Percentiles rank a stretch among this genome's conserved stretches.
These are phyloP conservation scores for Athalia circularis DNA, from an alignment of 2,888 invertebrate genomes.

Conservation along the genomic window DNA sequence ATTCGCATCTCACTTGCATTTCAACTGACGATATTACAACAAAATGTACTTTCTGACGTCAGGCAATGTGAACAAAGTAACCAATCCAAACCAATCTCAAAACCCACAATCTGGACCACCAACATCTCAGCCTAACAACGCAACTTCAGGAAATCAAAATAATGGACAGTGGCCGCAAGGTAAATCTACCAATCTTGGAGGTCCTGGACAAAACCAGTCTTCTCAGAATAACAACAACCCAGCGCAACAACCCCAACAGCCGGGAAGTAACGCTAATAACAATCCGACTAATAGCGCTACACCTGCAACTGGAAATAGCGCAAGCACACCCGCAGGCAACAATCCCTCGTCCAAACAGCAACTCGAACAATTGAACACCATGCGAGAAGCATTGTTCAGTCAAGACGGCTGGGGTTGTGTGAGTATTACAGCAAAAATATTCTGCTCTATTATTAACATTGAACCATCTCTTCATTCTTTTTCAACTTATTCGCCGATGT, in stretches of 20 bases:
- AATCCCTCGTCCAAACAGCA: conserved; percentile 84
- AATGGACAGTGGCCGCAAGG: conserved; percentile 69
- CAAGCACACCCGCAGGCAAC: conserved; percentile 75
- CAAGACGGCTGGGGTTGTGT: conserved; percentile 96
- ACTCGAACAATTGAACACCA: conserved; percentile 91
- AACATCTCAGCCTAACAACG: conserved; percentile 73
- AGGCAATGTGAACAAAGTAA: conserved; percentile 72
- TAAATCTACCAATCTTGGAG: conserved; percentile 67
- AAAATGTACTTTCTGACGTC: conserved; percentile 27
- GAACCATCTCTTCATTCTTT: neutral
- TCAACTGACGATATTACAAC: neutral
- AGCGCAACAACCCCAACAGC: conserved; percentile 62
- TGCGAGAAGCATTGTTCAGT: conserved; percentile 93
- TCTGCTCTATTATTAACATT: conserved; percentile 40
- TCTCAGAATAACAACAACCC: conserved; percentile 68
- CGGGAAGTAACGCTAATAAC: conserved; percentile 65
- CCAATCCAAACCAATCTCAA: conserved; percentile 74
- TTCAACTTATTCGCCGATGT: too few relatives aligned
- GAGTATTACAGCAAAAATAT: conserved; percentile 73
- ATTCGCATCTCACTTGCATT: too few relatives aligned
- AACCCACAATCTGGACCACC: conserved; percentile 75
- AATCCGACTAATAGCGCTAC: conserved; percentile 61
- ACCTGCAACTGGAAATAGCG: conserved; percentile 61
- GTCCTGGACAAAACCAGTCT: conserved; percentile 65
- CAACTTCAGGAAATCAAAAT: conserved; percentile 67